These are phyloP conservation scores for Zhuqinia jingwanae DNA, from an alignment of 2,888 invertebrate genomes.

Conservation along the genomic window DNA sequence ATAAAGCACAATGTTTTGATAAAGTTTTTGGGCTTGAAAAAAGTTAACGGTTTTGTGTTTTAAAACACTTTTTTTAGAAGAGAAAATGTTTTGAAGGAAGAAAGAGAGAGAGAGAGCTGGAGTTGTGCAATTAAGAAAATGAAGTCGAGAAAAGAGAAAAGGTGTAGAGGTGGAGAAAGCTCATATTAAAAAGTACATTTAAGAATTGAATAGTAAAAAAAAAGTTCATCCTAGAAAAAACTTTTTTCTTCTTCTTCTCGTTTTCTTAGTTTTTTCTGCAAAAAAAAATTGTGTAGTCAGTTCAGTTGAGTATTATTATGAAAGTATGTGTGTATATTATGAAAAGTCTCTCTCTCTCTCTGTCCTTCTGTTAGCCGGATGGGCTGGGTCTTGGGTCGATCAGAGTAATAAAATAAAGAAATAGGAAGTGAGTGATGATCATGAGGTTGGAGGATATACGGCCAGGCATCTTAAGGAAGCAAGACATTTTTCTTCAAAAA, in stretches of 20 bases:
- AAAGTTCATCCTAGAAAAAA: conserved; percentile 68
- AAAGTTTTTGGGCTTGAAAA: conserved; percentile 45
- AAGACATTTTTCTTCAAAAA: conserved; percentile 69
- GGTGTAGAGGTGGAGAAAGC: conserved; percentile 66
- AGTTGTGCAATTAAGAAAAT: conserved; percentile 73
- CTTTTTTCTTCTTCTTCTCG: conserved; percentile 33
- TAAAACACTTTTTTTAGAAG: conserved; percentile 50
- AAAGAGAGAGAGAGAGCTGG: conserved; percentile 1
- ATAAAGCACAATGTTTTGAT: conserved; percentile 61
- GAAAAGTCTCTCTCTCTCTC: conserved; percentile 4
- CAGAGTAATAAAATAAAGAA: conserved; percentile 66
- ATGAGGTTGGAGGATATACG: conserved; percentile 70
- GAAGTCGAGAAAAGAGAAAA: conserved; percentile 61
- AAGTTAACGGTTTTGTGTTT: conserved; percentile 65
- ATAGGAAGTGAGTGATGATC: conserved; percentile 72
- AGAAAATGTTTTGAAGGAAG: conserved; percentile 57
- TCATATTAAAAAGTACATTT: conserved; percentile 67
- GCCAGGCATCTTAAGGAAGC: conserved; percentile 64
- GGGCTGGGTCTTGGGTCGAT: conserved; percentile 71
- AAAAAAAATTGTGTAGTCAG: conserved; percentile 30
- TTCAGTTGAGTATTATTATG: not conserved
- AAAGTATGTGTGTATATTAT: not conserved
- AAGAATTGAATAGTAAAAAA: conserved; percentile 62
- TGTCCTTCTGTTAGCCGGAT: conserved; percentile 57
- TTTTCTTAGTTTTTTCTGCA: conserved; percentile 22